Base-by-base conservation (phyloP, 2,113 vertebrate genomes). In the Vidua chalybeata region DNA sequence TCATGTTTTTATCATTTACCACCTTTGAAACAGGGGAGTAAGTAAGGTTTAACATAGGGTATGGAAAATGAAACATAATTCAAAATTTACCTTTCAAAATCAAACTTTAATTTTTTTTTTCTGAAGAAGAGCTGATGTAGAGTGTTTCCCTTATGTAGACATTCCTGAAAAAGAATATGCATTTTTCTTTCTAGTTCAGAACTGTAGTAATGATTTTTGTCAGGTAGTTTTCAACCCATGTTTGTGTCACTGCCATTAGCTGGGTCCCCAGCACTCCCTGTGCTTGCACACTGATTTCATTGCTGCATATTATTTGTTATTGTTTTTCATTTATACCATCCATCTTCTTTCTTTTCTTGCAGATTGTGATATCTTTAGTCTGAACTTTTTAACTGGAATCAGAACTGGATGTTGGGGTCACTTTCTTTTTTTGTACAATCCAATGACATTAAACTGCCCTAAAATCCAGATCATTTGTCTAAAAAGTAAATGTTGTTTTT, bases 301-400 rank as follows among this genome's bases (percentile, higher is more conserved):
- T 96, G 80, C 90, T 96, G 84, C 80, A 54, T 80, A 89, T 93
- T 52, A 27, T 80, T 88, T 94, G 68, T 97, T 93, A 33, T 10
- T 88, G 66, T 90, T 96, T 97, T 94, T 96, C 97, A 97, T 97
- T 98, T 96, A 97, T 87, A 95, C 92, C 96, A 96, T 91, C 97
- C 96, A 0, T 98, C 91, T 98, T 98, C 96, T 98, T 98, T 98
- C 97, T 99, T 98, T 98, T 98, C 98, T 99, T 99, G 93, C 98
- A 99, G 99, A 98, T 99, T 99, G 98, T 99, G 98, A 99, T 99
- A 98, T 98, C 98, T 99, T 98, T 99, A 98, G 98, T 98, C 97
- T 98, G 98, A 98, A 97, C 98, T 98, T 98, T 98, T 98, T 98
- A 98, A 98, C 98, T 98, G 98, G 98, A 98, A 97, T 98, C 98